Conservation (phyloP, 2,797 vertebrate genomes). For the Lacerta bilineata region DNA sequence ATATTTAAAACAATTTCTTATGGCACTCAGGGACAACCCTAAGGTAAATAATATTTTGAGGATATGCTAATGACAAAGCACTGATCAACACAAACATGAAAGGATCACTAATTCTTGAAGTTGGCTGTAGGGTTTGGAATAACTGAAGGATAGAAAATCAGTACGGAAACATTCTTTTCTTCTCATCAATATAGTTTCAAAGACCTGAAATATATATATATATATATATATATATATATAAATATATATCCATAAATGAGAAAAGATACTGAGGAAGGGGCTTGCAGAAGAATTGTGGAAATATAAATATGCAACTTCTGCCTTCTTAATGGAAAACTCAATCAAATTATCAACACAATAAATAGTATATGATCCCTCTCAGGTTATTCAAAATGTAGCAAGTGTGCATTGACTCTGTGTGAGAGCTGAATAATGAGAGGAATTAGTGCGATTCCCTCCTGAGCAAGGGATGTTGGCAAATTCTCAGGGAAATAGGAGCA, state of each 20-base stretch:
- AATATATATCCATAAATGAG: background rate
- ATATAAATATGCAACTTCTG: background rate
- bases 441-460: too few relatives aligned
- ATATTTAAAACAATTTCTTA: too few relatives aligned
- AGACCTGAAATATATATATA: background rate
- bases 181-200: too few relatives aligned
- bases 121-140: background rate
- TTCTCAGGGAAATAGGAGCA: too few relatives aligned
- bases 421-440: too few relatives aligned
- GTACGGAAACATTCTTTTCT: background rate
- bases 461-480: too few relatives aligned
- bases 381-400: background rate
- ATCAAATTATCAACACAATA: background rate
- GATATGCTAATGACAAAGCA: background rate
- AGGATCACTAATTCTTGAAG: background rate
- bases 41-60: too few relatives aligned
- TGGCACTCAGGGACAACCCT: too few relatives aligned
- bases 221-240: too few relatives aligned
- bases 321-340: background rate
- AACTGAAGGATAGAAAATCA: background rate
- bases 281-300: background rate
- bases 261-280: background rate
- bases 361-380: background rate
- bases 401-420: too few relatives aligned
- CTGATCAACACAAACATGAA: too few relatives aligned